These are phyloP conservation scores for Oscheius sp. DNA, from an alignment of 2,888 invertebrate genomes.

Conservation along the genomic window DNA sequence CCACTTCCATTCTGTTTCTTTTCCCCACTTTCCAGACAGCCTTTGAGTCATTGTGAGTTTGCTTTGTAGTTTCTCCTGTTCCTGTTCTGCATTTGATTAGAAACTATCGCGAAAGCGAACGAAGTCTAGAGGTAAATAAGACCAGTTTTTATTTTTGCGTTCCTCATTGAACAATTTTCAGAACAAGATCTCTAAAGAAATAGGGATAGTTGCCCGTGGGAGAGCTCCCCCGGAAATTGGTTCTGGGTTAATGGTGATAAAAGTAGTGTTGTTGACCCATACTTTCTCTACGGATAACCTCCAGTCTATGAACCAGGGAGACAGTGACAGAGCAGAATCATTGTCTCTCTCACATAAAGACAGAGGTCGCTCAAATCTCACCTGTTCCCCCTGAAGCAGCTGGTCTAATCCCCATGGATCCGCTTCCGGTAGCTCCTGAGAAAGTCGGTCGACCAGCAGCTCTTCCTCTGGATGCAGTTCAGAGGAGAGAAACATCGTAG, in stretches of 20 bases:
- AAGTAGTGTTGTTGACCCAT: neutral
- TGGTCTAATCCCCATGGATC: slow-evolving; percentile 70
- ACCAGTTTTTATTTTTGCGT: too few relatives aligned
- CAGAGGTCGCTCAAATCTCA: slow-evolving; percentile 12
- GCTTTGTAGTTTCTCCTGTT: too few relatives aligned
- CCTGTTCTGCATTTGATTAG: too few relatives aligned
- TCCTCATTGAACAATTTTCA: too few relatives aligned
- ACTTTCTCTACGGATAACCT: neutral
- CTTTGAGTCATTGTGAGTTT: too few relatives aligned
- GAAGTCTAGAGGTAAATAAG: too few relatives aligned
- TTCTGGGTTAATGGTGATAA: neutral
- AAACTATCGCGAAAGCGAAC: too few relatives aligned
- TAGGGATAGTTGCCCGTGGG: too few relatives aligned
- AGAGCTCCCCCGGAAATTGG: neutral
- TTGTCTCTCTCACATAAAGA: neutral
- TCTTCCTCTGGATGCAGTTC: slow-evolving; percentile 30
- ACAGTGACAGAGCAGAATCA: neutral
- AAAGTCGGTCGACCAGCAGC: slow-evolving; percentile 17
- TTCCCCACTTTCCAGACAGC: too few relatives aligned
- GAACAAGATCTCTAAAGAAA: too few relatives aligned
- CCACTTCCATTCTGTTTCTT: too few relatives aligned
- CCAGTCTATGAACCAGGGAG: neutral
- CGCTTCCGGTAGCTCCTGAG: slow-evolving; percentile 45
- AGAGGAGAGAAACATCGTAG: slow-evolving; percentile 25
- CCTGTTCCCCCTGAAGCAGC: slow-evolving; percentile 65